Base-by-base conservation (phyloP, 2,888 invertebrate species). In the Geotrupes spiniger region DNA sequence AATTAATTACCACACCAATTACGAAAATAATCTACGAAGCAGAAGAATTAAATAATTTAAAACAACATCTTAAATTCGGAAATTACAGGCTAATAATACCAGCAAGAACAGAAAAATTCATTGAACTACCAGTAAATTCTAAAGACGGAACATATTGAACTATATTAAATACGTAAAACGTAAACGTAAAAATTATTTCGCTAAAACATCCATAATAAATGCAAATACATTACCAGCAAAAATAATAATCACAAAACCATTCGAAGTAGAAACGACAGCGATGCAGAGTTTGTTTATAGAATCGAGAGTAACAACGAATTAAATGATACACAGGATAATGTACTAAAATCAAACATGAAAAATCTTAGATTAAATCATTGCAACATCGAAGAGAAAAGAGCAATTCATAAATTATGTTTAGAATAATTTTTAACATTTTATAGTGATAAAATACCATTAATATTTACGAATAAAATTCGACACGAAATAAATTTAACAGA, bases 381-480 rank as follows among this genome's bases (percentile, higher is more conserved):
- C 8, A 40, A 40, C 27, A 8, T n/a, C 8, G 40, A 26, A 21
- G 40, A 26, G 25, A 40, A 4, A 27, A n/a, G n/a, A n/a, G n/a
- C 14, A 26, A 27, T 25, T 12, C 9, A 25, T 40, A 27, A 14
- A 21, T 29, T 42, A 6, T 42, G 42, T 11, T 8, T 31, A 1
- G 11, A 15, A 4, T 42, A 31, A n/a, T n/a, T n/a, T n/a, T n/a
- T n/a, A n/a, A n/a, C n/a, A n/a, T n/a, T n/a, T n/a, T n/a, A 42
- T n/a, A 11, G 11, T 5, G 31, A 29, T 9, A n/a, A 33, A 10
- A 21, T 31, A n/a, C 21, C 21, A 25, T 39, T 49, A 37, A 52
- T 47, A 1, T 57, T 56, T 31, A 56, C 56, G 2, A 59, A 58
- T 42, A 11, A 52, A 49, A 41, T 57, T 56, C 53, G 59, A 57